These are phyloP conservation scores for Equus przewalskii DNA, from an alignment of 2,113 vertebrate genomes.

Conservation along the genomic window DNA sequence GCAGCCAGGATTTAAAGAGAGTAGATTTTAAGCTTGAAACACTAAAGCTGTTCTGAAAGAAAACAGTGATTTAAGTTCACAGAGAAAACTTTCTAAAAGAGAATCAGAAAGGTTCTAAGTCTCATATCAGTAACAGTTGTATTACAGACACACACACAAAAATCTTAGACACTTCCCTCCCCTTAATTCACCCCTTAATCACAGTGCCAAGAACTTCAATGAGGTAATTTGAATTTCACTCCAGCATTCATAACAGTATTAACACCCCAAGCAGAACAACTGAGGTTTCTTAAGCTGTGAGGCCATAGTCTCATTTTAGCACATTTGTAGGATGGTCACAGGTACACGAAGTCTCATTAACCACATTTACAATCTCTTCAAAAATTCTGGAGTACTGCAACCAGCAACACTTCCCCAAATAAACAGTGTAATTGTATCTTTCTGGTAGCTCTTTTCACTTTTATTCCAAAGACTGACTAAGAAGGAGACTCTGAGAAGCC, in stretches of 20 bases:
- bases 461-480: constrained; percentile 45
- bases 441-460: constrained; percentile 66
- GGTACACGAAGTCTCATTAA: constrained; percentile 68
- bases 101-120: constrained; percentile 19
- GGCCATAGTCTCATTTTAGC: constrained; percentile 49
- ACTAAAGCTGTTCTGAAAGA: constrained; percentile 62
- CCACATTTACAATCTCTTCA: constrained; percentile 57
- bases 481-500: constrained; percentile 59
- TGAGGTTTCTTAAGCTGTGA: constrained; percentile 10
- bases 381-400: constrained; percentile 47
- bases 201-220: constrained; percentile 12
- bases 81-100: constrained; percentile 44
- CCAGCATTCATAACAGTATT: neutral
- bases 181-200: constrained; percentile 37
- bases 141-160: neutral
- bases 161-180: neutral
- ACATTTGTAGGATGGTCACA: constrained; percentile 53
- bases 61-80: constrained; percentile 36
- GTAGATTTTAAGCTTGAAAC: constrained; percentile 66
- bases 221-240: constrained; percentile 48
- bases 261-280: constrained; percentile 41
- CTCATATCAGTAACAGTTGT: neutral
- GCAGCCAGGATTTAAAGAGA: constrained; percentile 54
- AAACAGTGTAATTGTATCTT: constrained; percentile 28
- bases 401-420: constrained; percentile 50